These are phyloP conservation scores for Etheostoma cragini DNA, from an alignment of 2,113 vertebrate genomes.

Conservation along the genomic window DNA sequence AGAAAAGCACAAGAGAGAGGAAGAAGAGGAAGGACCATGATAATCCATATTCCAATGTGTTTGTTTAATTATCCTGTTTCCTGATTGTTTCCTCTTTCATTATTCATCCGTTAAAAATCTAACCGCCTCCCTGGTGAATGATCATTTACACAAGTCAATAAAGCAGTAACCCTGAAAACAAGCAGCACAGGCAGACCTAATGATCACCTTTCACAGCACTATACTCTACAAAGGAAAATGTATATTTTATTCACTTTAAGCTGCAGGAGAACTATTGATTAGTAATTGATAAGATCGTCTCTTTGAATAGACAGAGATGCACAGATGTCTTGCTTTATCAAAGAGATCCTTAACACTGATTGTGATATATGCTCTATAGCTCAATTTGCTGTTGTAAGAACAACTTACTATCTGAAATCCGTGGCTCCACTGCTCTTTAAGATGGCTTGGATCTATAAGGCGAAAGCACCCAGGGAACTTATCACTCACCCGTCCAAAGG, in stretches of 20 bases:
- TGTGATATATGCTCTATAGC: constrained; percentile 53
- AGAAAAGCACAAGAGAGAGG: not conserved
- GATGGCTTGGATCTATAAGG: constrained; percentile 57
- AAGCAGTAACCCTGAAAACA: constrained; percentile 70
- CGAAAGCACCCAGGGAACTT: constrained; percentile 56
- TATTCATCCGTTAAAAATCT: constrained; percentile 64
- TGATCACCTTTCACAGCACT: constrained; percentile 63
- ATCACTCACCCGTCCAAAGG: constrained; percentile 83
- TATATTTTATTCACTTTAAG: constrained; percentile 72
- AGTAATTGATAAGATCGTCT: constrained; percentile 70
- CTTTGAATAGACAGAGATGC: constrained; percentile 62
- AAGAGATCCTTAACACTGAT: constrained; percentile 52
- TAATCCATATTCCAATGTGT: constrained; percentile 3
- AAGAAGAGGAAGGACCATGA: not conserved
- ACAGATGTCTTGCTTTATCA: constrained; percentile 38
- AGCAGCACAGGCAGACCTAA: constrained; percentile 52
- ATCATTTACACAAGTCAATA: constrained; percentile 78
- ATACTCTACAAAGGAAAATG: constrained; percentile 61
- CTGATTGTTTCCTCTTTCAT: constrained; percentile 55
- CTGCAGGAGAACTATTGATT: constrained; percentile 78
- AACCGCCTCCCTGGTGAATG: constrained; percentile 53
- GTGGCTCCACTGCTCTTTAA: not conserved
- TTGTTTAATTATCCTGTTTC: constrained; percentile 38
- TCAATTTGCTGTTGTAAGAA: constrained; percentile 44
- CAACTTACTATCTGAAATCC: constrained; percentile 28